These are phyloP conservation scores for Dasysyrphus albostriatus DNA, from an alignment of 2,888 invertebrate species.

Conservation along the genomic window DNA sequence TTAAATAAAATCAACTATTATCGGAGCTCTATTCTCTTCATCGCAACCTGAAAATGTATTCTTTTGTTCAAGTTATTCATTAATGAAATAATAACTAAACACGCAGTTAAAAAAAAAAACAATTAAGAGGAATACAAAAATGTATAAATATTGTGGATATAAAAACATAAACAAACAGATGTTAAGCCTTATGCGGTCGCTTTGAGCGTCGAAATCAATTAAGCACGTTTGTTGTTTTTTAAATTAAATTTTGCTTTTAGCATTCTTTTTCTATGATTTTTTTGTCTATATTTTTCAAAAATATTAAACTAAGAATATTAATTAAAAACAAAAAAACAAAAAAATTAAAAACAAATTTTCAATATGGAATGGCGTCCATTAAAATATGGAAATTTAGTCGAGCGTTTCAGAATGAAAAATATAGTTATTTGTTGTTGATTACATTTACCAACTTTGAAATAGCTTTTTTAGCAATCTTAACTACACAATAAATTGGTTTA, in stretches of 20 bases:
- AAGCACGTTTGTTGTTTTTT: neutral
- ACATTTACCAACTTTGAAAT: no score
- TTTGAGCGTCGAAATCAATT: neutral
- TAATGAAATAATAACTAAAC: neutral
- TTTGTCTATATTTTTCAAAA: neutral
- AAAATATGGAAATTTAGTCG: constrained; percentile 5
- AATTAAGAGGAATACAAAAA: neutral
- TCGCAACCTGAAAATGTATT: no score
- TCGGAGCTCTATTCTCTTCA: no score
- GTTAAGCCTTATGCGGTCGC: constrained; percentile 1
- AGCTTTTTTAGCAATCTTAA: no score
- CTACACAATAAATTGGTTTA: no score
- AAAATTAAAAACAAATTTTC: neutral
- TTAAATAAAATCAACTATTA: no score
- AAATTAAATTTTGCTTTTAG: neutral
- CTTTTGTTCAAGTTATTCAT: no score
- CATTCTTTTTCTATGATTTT: neutral
- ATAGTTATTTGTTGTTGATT: neutral
- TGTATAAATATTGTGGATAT: neutral
- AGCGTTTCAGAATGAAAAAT: neutral
- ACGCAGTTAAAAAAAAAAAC: neutral
- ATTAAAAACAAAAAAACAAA: neutral
- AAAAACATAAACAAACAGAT: neutral
- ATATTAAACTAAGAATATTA: neutral
- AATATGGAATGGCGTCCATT: constrained; percentile 2